Conservation (phyloP, 2,113 vertebrate genomes). For the Conger conger region DNA sequence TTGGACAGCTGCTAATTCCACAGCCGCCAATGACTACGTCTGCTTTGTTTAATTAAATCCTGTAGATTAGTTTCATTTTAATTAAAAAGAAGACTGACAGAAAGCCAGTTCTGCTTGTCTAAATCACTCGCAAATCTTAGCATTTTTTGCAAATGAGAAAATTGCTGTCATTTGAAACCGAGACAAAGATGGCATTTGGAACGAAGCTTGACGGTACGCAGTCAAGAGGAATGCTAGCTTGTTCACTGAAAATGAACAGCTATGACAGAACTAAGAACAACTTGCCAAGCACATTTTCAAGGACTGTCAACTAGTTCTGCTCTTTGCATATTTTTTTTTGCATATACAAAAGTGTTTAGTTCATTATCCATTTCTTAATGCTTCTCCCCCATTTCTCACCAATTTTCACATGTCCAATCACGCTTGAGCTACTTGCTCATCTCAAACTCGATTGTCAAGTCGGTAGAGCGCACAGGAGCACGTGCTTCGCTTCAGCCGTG, state of each 20-base stretch:
- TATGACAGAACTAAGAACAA: not conserved
- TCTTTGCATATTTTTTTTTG: too few species aligned
- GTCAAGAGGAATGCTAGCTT: not conserved
- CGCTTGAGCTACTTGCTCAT: too few species aligned
- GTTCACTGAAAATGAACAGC: not conserved
- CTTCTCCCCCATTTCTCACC: too few species aligned
- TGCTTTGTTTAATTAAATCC: not conserved
- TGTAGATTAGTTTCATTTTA: slow-evolving; percentile 31
- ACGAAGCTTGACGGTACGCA: not conserved
- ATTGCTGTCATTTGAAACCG: not conserved
- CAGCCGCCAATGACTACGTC: not conserved
- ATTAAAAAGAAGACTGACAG: slow-evolving; percentile 29
- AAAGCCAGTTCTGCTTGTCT: not conserved
- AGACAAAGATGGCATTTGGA: not conserved
- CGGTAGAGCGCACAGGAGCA: too few species aligned
- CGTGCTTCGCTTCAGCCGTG: too few species aligned
- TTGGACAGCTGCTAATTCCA: not conserved
- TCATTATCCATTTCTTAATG: too few species aligned
- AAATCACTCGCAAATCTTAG: slow-evolving; percentile 27
- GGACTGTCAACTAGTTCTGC: not conserved
- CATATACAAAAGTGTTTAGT: too few species aligned
- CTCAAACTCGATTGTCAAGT: too few species aligned
- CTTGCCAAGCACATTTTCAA: not conserved
- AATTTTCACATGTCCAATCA: too few species aligned
- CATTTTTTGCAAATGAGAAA: not conserved